Conservation (phyloP, 2,113 vertebrate species). For the Hippocampus abdominalis region DNA sequence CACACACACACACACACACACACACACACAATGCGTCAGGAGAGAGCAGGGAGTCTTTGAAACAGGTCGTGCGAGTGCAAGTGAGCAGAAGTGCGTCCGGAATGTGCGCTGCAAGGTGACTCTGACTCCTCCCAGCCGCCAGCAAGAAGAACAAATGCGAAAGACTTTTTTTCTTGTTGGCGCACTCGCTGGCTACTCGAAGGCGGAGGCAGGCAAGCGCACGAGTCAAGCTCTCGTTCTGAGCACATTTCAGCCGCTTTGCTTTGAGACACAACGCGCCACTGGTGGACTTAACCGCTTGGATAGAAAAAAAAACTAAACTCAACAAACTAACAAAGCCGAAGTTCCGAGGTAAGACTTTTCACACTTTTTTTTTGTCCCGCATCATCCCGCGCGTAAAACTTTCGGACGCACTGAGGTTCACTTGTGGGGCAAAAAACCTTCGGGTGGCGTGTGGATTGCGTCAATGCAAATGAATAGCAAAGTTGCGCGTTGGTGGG, state of each 20-base stretch:
- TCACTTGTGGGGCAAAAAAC: not conserved
- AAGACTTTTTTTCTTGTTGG: slow-evolving; percentile 58
- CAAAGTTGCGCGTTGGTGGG: too few relatives aligned
- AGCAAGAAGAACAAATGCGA: slow-evolving; percentile 39
- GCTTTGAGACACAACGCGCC: not conserved
- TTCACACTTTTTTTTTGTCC: not conserved
- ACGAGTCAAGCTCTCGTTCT: not conserved
- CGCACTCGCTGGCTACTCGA: slow-evolving; percentile 44
- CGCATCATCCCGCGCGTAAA: not conserved
- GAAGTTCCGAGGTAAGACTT: not conserved
- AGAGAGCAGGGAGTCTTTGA: slow-evolving; percentile 1
- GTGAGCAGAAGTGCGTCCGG: not conserved
- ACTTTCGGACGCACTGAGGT: not conserved
- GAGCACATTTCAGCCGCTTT: not conserved
- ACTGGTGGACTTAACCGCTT: not conserved
- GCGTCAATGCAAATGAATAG: not conserved
- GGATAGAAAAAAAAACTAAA: not conserved
- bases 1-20: not conserved
- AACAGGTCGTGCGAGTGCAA: slow-evolving; percentile 50
- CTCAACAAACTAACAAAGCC: too few relatives aligned
- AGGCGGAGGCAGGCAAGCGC: slow-evolving; percentile 45
- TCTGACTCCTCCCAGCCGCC: slow-evolving; percentile 49
- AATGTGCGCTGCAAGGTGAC: slow-evolving; percentile 10
- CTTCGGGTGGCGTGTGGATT: not conserved
- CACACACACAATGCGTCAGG: not conserved